A percentile compares a stretch with the other conserved stretches of the same genome.
Evolutionary conservation across 2,888 invertebrate species (phyloP).

Genomic region (Serripes groenlandicus): DNA sequence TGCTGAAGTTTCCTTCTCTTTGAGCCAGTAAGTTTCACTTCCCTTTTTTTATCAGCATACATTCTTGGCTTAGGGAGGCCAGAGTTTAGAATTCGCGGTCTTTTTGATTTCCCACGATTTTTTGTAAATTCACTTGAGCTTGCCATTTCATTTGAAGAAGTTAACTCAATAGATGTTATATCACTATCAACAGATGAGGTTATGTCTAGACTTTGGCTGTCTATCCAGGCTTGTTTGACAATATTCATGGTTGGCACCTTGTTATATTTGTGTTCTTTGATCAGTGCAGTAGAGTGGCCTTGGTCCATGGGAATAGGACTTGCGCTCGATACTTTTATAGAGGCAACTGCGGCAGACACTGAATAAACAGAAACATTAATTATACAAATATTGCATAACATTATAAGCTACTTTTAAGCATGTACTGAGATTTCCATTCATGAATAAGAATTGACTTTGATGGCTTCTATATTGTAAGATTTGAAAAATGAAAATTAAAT

Average conservation of each 20-base stretch:
- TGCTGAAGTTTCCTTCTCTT: conserved; percentile 67
- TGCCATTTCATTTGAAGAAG: conserved; percentile 51
- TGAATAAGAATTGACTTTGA: too few species aligned
- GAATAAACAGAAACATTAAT: conserved; percentile 30
- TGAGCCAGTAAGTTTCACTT: conserved; percentile 51
- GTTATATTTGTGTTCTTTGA: conserved; percentile 36
- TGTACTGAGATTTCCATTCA: too few species aligned
- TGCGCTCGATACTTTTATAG: conserved; percentile 61
- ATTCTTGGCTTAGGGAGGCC: conserved; percentile 75
- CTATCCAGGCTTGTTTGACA: conserved; percentile 73
- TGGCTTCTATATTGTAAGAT: too few species aligned
- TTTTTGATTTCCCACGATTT: conserved; percentile 48
- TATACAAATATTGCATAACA: too few species aligned
- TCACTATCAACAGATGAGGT: conserved; percentile 62
- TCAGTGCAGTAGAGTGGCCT: conserved; percentile 20
- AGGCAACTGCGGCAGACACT: conserved; percentile 69
- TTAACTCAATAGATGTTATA: conserved; percentile 52
- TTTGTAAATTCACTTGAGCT: conserved; percentile 41
- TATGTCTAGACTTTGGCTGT: conserved; percentile 55
- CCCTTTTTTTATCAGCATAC: conserved; percentile 61
- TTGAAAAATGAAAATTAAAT: too few species aligned
- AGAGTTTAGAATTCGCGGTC: conserved; percentile 55
- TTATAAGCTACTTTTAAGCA: too few species aligned
- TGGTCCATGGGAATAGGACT: conserved; percentile 60
- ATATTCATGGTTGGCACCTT: conserved; percentile 56